A percentile compares a stretch with the other conserved stretches of the same genome.
Conservation (phyloP, 2,888 invertebrate species). For the Creontiades dilutus region DNA sequence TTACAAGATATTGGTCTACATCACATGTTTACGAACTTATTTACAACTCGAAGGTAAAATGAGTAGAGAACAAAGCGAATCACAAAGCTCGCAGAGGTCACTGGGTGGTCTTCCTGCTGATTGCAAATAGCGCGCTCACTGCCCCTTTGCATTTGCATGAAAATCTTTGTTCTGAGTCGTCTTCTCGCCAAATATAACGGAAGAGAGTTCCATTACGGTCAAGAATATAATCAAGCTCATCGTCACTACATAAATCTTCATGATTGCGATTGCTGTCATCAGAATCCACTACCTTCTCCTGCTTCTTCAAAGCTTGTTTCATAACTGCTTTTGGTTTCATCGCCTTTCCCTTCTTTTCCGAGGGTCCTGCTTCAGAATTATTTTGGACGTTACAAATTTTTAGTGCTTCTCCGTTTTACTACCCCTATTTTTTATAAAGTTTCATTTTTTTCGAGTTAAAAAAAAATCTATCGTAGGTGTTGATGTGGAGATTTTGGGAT, state of each 20-base stretch:
- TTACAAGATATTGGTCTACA: too few species aligned
- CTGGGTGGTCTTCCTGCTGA: background rate
- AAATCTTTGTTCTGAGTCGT: background rate
- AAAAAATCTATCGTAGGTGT: too few species aligned
- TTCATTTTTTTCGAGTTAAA: too few species aligned
- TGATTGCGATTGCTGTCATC: background rate
- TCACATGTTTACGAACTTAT: too few species aligned
- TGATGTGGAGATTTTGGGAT: too few species aligned
- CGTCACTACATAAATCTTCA: background rate
- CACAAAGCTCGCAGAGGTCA: too few species aligned
- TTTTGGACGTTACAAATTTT: too few species aligned
- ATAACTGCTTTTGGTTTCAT: background rate
- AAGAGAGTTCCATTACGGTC: background rate
- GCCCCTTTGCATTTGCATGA: background rate
- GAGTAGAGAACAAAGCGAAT: too few species aligned
- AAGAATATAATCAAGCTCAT: background rate
- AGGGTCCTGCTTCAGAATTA: too few species aligned
- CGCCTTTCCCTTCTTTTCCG: background rate
- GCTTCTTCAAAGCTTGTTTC: background rate
- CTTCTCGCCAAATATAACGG: background rate
- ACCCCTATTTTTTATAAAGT: too few species aligned
- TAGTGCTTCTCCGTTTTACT: too few species aligned
- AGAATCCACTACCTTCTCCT: background rate
- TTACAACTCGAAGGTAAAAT: too few species aligned
- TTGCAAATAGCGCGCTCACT: background rate